Evolutionary conservation across 1,140 invertebrate genomes (phyloP).

Genomic region (Periplaneta americana): DNA sequence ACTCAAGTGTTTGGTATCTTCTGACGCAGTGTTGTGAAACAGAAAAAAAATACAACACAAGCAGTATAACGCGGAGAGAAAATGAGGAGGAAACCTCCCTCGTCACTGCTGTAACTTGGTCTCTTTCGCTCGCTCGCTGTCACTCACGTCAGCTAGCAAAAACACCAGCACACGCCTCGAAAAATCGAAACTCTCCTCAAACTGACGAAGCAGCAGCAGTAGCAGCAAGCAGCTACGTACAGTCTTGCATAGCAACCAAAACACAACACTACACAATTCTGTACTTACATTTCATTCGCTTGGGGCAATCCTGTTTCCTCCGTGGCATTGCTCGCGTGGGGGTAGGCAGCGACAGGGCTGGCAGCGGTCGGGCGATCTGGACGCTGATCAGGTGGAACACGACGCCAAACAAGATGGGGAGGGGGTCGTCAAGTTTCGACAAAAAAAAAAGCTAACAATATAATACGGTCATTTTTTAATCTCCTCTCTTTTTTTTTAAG

Average conservation of each 20-base stretch:
- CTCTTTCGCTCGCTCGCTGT: background rate
- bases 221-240: background rate
- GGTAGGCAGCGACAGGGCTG: background rate
- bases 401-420: background rate
- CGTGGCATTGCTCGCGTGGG: conserved; percentile 43
- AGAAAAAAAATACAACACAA: background rate
- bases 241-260: background rate
- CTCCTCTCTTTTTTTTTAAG: no score
- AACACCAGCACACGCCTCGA: conserved; percentile 3
- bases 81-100: background rate
- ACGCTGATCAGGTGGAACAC: background rate
- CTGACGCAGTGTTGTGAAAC: background rate
- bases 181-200: conserved; percentile 10
- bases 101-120: background rate
- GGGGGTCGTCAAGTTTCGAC: background rate
- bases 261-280: background rate
- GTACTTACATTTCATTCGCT: conserved; percentile 57
- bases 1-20: background rate
- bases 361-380: background rate
- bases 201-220: background rate
- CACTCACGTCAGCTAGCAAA: conserved; percentile 15
- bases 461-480: background rate
- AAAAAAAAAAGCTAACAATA: background rate
- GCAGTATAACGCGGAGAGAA: background rate
- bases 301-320: conserved; percentile 55